Evolutionary conservation across 2,888 invertebrate genomes (phyloP).

Genomic region (Cylloceria caligata): DNA sequence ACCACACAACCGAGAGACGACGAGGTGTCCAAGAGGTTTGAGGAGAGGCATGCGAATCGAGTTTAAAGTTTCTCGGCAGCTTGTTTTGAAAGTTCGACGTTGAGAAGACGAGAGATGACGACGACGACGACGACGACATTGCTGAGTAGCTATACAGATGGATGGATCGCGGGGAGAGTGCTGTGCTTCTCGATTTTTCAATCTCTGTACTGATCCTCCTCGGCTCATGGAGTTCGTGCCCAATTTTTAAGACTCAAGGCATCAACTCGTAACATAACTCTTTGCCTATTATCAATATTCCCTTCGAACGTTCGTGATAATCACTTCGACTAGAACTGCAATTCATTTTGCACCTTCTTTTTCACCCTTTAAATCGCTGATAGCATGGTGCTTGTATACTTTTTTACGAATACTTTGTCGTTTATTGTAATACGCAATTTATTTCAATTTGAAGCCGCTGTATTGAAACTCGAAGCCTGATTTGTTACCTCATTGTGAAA

Average conservation of each 20-base stretch:
- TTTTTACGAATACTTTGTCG: no score
- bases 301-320: background rate
- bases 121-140: constrained; percentile 41
- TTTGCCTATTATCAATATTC: background rate
- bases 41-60: constrained; percentile 62
- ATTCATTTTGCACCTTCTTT: no score
- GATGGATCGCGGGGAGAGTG: constrained; percentile 5
- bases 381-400: no score
- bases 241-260: background rate
- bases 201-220: constrained; percentile 36
- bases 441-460: no score
- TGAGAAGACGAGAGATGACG: constrained; percentile 44
- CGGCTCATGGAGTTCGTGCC: constrained; percentile 11
- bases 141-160: constrained; percentile 22
- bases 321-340: background rate
- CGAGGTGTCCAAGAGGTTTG: constrained; percentile 22
- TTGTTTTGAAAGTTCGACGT: constrained; percentile 68
- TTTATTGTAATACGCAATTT: no score
- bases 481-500: no score
- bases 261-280: constrained; percentile 2
- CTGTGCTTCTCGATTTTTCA: constrained; percentile 60
- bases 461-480: no score
- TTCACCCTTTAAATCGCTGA: no score
- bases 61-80: constrained; percentile 71
- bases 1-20: constrained; percentile 24